Base-by-base conservation (phyloP, 2,888 invertebrate species). In the Nomada fabriciana region DNA sequence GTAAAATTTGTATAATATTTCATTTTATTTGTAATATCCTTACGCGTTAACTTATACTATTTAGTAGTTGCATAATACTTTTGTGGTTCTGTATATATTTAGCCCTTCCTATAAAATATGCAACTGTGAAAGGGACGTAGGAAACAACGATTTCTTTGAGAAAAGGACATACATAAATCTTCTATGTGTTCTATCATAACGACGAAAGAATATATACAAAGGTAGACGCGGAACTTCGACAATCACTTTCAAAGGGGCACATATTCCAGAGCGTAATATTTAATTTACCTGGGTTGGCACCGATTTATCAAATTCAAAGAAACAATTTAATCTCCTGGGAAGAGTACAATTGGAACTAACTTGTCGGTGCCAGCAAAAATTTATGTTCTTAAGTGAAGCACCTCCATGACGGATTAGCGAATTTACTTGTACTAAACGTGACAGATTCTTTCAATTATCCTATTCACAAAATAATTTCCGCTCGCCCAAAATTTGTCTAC, bases 341-440 rank as follows among this genome's bases (percentile, higher is more conserved):
- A 29, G 20, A 25, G 36, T 47, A 47, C 29, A 71, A 68, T 59
- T 25, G 47, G 15, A 47, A 47, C 47, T 15, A 15, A 36, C 36
- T 36, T 36, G 36, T 7, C 36, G 36, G 7, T 36, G 36, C 9
- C 36, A 36, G 36, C 36, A 36, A 36, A 36, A 36, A 36, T 53
- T 29, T 53, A 53, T 63, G 55, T 76, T 71, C 67, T 80, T 72
- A 69, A 72, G 15, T 23, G 42, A 52, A 23, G 15, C 36, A 36
- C 25, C 47, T 9, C 59, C n/a, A 63, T 69, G 63, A 77, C 72
- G 50, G 63, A 81, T 84, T 68, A 59, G 15, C 76, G 60, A 86
- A 86, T 86, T 84, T 84, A 86, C 86, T 88, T 87, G 77, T 57
- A 67, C 50, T 18, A 50, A 52, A 47, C 25, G 20, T 20, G 25